phyloP scores from a whole-genome alignment of 2,113 vertebrate genomes.

The Psittacus erithacus region DNA sequence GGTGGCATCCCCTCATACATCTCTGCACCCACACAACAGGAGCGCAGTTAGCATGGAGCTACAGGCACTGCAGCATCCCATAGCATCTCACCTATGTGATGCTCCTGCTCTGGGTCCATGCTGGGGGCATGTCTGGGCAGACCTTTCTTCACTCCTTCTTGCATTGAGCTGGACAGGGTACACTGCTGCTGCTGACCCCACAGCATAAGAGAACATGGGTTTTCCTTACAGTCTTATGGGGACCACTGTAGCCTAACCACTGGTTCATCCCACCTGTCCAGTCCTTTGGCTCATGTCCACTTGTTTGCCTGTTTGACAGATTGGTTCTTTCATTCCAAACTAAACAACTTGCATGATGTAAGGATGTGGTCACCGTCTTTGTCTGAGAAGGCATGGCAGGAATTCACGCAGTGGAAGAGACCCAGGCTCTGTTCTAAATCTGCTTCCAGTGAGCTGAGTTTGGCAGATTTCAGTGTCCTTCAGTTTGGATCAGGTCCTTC shows the following conservation, averaged over 20 bases:
- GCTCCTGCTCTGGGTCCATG: not conserved
- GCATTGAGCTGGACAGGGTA: not conserved
- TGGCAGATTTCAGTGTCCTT: fast-evolving
- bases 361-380: not conserved
- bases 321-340: not conserved
- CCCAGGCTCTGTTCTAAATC: not conserved
- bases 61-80: not conserved
- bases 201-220: fast-evolving
- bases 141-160: not conserved
- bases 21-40: not conserved
- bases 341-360: not conserved
- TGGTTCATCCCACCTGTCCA: not conserved
- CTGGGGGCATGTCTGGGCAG: not conserved
- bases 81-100: fast-evolving
- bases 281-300: not conserved
- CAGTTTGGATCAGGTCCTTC: not conserved
- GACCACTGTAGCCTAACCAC: fast-evolving
- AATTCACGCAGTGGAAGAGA: not conserved
- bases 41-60: not conserved
- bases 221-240: not conserved
- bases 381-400: slow-evolving; percentile 4
- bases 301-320: not conserved
- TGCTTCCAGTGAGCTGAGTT: not conserved
- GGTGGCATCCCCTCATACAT: not conserved
- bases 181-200: not conserved